Conservation (phyloP, 2,888 invertebrate genomes). For the Epistrophe grossulariae region DNA sequence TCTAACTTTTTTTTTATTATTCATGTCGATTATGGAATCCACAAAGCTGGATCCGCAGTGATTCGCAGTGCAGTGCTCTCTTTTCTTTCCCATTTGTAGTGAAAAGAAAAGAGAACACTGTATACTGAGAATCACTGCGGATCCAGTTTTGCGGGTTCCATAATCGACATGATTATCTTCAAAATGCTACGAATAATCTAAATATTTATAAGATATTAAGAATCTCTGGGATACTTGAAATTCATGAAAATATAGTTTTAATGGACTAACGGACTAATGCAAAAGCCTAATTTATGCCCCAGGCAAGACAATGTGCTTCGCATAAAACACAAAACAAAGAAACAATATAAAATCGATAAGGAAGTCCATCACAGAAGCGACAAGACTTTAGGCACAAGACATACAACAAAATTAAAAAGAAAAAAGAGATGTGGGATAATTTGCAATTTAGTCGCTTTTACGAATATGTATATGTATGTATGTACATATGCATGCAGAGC, state of each 20-base stretch:
- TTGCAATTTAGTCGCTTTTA: constrained; percentile 56
- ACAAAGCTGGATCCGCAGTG: no score
- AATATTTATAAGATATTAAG: no score
- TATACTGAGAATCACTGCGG: no score
- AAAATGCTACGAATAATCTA: no score
- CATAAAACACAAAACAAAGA: constrained; percentile 45
- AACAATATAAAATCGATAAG: constrained; percentile 70
- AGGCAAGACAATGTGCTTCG: constrained; percentile 37
- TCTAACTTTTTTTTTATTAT: no score
- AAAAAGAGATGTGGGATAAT: constrained; percentile 32
- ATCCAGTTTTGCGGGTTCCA: no score
- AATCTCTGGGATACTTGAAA: background rate
- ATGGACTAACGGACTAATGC: background rate
- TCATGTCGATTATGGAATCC: no score
- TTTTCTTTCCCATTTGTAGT: no score
- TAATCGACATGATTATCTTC: no score
- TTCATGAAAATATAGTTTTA: background rate
- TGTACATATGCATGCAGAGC: background rate
- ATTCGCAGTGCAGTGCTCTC: no score
- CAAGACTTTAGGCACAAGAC: background rate
- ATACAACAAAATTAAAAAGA: background rate
- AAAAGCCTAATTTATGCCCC: constrained; percentile 34
- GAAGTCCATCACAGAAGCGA: constrained; percentile 37
- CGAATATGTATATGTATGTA: no score
- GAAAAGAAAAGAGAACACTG: no score